These are phyloP conservation scores for Lates japonicus DNA, from an alignment of 2,797 vertebrate genomes.

Conservation along the genomic window DNA sequence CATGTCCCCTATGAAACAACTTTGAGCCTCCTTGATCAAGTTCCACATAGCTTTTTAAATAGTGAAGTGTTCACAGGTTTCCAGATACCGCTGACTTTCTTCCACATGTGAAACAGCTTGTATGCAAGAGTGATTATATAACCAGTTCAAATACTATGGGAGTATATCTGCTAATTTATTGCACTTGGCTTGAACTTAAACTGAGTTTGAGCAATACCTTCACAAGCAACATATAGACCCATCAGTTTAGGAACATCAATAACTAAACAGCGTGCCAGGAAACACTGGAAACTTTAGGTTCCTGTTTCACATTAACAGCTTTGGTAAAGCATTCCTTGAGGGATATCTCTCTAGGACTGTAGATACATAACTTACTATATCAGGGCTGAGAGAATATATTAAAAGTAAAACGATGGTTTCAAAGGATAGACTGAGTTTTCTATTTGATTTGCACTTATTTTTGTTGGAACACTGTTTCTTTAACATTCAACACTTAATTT, in stretches of 20 bases:
- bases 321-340: conserved; percentile 14
- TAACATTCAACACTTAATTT: background rate
- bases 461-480: background rate
- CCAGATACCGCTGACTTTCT: conserved; percentile 33
- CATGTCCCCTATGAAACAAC: conserved; percentile 34
- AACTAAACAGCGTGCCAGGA: conserved; percentile 10
- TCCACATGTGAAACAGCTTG: conserved; percentile 41
- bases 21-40: conserved; percentile 25
- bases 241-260: conserved; percentile 19
- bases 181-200: conserved; percentile 13
- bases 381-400: background rate
- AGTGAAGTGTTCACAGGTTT: conserved; percentile 34
- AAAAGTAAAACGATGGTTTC: background rate
- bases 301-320: conserved; percentile 43
- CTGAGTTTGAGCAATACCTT: conserved; percentile 25
- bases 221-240: conserved; percentile 29
- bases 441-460: background rate
- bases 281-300: conserved; percentile 15
- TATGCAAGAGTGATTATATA: conserved; percentile 43
- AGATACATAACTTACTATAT: conserved; percentile 9
- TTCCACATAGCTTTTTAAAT: conserved; percentile 22
- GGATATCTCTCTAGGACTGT: background rate
- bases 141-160: conserved; percentile 5
- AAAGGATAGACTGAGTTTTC: background rate
- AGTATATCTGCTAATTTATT: conserved; percentile 18